A percentile compares a stretch with the other conserved stretches of the same genome.
Conservation (phyloP, 2,888 invertebrate species). For the Suillia variegata region DNA sequence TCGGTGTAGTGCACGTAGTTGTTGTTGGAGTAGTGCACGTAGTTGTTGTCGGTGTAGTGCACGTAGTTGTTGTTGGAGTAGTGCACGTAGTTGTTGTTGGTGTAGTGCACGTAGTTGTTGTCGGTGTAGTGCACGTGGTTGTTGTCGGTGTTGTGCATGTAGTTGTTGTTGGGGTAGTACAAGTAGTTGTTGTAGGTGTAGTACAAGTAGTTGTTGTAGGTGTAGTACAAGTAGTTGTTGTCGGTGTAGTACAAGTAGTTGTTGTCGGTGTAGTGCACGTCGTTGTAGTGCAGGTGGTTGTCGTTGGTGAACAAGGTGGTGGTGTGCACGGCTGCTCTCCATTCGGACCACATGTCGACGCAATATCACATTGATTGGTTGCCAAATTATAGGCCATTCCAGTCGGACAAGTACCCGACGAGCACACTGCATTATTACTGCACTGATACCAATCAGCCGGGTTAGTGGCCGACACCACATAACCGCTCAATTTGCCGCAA, state of each 20-base stretch:
- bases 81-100: conserved; percentile 15
- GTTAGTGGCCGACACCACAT: conserved; percentile 26
- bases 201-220: conserved; percentile 7
- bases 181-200: conserved; percentile 15
- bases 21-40: conserved; percentile 20
- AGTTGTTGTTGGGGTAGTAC: conserved; percentile 11
- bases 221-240: not conserved
- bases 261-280: conserved; percentile 17
- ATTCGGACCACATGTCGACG: conserved; percentile 22
- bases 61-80: not conserved
- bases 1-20: not conserved
- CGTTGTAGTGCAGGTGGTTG: conserved; percentile 23
- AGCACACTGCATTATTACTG: conserved; percentile 17
- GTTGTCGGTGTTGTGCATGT: conserved; percentile 19
- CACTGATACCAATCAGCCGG: conserved; percentile 31
- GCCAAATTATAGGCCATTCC: conserved; percentile 30
- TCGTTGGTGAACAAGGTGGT: conserved; percentile 3
- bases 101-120: conserved; percentile 12
- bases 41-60: conserved; percentile 3
- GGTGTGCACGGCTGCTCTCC: conserved; percentile 8
- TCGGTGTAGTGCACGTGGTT: conserved; percentile 16
- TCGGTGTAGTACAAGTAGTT: not conserved
- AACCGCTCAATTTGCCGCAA: conserved; percentile 26
- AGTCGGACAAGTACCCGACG: conserved; percentile 17
- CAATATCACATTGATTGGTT: conserved; percentile 23